phyloP scores from a whole-genome alignment of 2,797 vertebrate species.

The Sebastes glaucus region DNA sequence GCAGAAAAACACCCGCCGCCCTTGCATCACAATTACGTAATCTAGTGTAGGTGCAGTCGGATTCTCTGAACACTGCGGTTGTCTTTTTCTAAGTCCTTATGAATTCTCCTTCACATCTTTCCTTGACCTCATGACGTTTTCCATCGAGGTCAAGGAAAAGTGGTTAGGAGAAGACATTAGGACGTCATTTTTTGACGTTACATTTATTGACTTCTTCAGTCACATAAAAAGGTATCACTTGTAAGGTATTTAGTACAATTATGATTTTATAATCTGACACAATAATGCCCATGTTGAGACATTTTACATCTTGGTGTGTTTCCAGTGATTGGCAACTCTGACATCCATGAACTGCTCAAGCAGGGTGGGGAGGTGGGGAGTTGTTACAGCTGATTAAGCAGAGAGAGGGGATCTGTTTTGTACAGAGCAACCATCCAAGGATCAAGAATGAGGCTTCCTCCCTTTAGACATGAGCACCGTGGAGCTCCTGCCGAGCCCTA shows the following conservation, averaged over 20 bases:
- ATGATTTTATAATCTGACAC: background rate
- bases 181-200: no score
- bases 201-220: background rate
- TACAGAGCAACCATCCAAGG: conserved; percentile 7
- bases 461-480: background rate
- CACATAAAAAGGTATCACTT: background rate
- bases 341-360: conserved; percentile 2
- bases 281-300: background rate
- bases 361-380: background rate
- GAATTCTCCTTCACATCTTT: no score
- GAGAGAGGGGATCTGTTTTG: conserved; percentile 33
- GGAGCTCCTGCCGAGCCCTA: conserved; percentile 41
- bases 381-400: conserved; percentile 51
- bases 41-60: no score
- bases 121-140: no score
- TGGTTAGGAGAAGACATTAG: no score
- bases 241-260: background rate
- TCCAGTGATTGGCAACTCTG: conserved; percentile 1
- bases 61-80: no score
- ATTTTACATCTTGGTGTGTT: conserved; percentile 9
- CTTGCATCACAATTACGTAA: no score
- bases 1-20: no score
- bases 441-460: conserved; percentile 30
- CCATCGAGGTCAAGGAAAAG: no score
- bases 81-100: no score